phyloP scores from a whole-genome alignment of 2,113 vertebrate species.

The Anguilla japonica region DNA sequence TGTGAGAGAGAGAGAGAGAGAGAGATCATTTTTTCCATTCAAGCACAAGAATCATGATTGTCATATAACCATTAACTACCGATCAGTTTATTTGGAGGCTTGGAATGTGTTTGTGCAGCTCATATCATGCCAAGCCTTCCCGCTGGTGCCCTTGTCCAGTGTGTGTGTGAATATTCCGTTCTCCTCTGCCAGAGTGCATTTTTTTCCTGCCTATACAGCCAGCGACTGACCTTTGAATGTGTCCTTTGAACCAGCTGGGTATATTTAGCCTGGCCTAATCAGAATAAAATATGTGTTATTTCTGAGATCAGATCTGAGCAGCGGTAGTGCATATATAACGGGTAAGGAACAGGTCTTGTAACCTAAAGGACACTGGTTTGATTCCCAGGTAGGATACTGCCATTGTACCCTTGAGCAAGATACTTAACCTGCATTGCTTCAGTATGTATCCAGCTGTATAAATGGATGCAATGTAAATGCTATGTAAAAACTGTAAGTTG shows the following conservation, averaged over 20 bases:
- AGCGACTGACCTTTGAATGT: conserved; percentile 17
- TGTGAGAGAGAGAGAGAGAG: background rate
- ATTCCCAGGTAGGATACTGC: no score
- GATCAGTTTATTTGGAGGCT: conserved; percentile 26
- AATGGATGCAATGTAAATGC: no score
- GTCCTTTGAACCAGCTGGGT: conserved; percentile 19
- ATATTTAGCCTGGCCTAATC: conserved; percentile 6
- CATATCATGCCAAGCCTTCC: conserved; percentile 42
- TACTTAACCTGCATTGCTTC: no score
- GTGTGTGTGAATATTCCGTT: conserved; percentile 24
- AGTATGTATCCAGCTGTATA: no score
- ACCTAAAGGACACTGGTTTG: no score
- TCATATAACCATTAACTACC: conserved; percentile 22
- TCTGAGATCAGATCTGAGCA: background rate
- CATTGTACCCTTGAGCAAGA: no score
- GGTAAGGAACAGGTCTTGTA: no score
- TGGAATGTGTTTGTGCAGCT: conserved; percentile 2
- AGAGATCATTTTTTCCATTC: conserved; percentile 4
- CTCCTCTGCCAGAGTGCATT: conserved; percentile 27
- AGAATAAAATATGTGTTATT: conserved; percentile 21
- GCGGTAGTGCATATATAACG: no score
- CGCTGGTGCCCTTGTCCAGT: conserved; percentile 22
- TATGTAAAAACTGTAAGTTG: no score
- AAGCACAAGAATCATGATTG: no score
- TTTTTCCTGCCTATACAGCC: conserved; percentile 23